Percentiles rank a stretch among this genome's conserved stretches.
Evolutionary conservation across 2,888 invertebrate species (phyloP).

Genomic region (Drepana falcataria): DNA sequence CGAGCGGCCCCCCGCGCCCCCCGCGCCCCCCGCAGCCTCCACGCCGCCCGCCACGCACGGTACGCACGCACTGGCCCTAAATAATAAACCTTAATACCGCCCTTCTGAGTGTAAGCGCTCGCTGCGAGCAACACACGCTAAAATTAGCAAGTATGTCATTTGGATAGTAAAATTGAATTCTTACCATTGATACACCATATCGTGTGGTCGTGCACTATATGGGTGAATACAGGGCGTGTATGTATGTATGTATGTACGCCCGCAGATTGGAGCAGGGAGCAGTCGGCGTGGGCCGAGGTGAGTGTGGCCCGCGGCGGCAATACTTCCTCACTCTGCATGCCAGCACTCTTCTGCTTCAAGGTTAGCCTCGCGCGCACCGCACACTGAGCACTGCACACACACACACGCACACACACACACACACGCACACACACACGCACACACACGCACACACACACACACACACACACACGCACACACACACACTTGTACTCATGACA

Average conservation of each 20-base stretch:
- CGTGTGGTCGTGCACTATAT: not conserved
- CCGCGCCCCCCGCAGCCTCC: slow-evolving; percentile 9
- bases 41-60: not conserved
- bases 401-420: slow-evolving; percentile 16
- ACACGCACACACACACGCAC: slow-evolving; percentile 14
- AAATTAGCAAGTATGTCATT: too few relatives aligned
- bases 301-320: slow-evolving; percentile 75
- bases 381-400: slow-evolving; percentile 19
- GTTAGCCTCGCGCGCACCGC: slow-evolving; percentile 64
- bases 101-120: too few relatives aligned
- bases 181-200: too few relatives aligned
- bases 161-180: too few relatives aligned
- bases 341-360: slow-evolving; percentile 92
- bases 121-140: too few relatives aligned
- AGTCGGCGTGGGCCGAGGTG: slow-evolving; percentile 49
- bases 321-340: slow-evolving; percentile 88
- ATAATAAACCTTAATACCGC: too few relatives aligned
- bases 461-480: slow-evolving; percentile 1
- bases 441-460: slow-evolving; percentile 5
- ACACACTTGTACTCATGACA: slow-evolving; percentile 8
- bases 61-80: not conserved
- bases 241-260: slow-evolving; percentile 1
- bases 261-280: slow-evolving; percentile 12
- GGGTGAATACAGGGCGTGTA: not conserved
- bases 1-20: slow-evolving; percentile 6